Percentiles rank a stretch among this genome's conserved stretches.
These are phyloP conservation scores for Synanthedon tipuliformis DNA, from an alignment of 2,888 invertebrate species.

Conservation along the genomic window DNA sequence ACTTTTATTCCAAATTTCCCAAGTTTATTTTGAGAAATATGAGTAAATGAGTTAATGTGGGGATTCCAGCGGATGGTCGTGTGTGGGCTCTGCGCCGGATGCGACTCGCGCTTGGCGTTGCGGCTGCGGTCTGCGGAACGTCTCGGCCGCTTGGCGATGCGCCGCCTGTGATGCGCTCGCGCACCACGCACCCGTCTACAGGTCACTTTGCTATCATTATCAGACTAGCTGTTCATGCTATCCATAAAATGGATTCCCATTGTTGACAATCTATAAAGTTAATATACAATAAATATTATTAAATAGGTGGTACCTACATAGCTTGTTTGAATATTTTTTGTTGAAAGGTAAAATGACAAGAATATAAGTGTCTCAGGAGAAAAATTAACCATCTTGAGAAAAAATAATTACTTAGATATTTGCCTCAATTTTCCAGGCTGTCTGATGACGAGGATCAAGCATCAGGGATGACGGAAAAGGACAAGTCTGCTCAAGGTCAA, in stretches of 20 bases:
- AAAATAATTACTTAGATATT: neutral
- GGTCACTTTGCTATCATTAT: conserved; percentile 15
- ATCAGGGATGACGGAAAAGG: conserved; percentile 66
- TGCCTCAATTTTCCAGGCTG: conserved; percentile 31
- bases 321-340: too few relatives aligned
- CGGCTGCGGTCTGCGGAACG: conserved; percentile 58
- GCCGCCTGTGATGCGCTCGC: conserved; percentile 62
- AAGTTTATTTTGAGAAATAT: neutral
- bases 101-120: conserved; percentile 63
- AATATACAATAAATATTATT: too few relatives aligned
- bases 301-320: too few relatives aligned
- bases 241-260: too few relatives aligned
- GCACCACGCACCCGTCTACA: conserved; percentile 63
- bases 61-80: conserved; percentile 52
- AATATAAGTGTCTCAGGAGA: too few relatives aligned
- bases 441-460: conserved; percentile 65
- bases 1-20: too few relatives aligned
- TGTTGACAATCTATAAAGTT: too few relatives aligned
- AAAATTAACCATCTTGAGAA: too few relatives aligned
- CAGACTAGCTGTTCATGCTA: too few relatives aligned
- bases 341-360: too few relatives aligned
- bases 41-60: neutral
- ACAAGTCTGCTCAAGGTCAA: conserved; percentile 53
- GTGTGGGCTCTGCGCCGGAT: conserved; percentile 62
- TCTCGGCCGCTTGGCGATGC: conserved; percentile 65